Percentiles rank a stretch among this genome's conserved stretches.
Evolutionary conservation across 2,888 invertebrate genomes (phyloP).

Genomic region (Cephus sareptanus): DNA sequence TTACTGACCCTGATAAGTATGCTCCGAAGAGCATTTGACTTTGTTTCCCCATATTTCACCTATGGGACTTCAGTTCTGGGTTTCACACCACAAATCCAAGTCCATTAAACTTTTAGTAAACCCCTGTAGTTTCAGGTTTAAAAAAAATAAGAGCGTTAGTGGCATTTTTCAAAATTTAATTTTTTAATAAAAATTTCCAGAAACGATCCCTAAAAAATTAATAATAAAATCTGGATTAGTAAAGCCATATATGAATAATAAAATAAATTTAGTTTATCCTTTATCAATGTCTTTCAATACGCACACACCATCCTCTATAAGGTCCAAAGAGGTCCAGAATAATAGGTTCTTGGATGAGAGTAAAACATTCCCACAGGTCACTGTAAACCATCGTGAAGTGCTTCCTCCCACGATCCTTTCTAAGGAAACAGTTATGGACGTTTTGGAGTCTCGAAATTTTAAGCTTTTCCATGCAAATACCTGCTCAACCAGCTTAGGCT

Average conservation of each 20-base stretch:
- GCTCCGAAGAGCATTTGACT: slow-evolving; percentile 18
- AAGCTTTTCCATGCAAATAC: slow-evolving; percentile 54
- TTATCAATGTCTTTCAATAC: background rate
- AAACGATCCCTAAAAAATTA: background rate
- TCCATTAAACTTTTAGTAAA: background rate
- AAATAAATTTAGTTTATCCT: background rate
- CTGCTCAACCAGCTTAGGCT: slow-evolving; percentile 24
- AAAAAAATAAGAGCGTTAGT: background rate
- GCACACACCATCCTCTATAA: background rate
- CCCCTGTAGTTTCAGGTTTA: background rate
- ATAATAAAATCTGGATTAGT: too few relatives aligned
- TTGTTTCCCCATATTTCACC: slow-evolving; percentile 8
- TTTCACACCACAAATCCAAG: background rate
- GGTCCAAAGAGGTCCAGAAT: background rate
- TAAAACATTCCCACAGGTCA: slow-evolving; percentile 44
- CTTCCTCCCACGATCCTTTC: slow-evolving; percentile 45
- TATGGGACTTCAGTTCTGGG: background rate
- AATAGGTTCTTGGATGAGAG: background rate
- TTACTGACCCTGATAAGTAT: slow-evolving; percentile 30
- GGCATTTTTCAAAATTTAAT: background rate
- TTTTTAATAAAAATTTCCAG: background rate
- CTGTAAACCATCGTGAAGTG: background rate
- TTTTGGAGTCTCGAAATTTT: slow-evolving; percentile 37
- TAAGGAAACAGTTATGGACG: slow-evolving; percentile 41
- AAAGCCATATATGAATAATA: background rate